phyloP scores from a whole-genome alignment of 2,888 invertebrate genomes.

The Eristalis pertinax region DNA sequence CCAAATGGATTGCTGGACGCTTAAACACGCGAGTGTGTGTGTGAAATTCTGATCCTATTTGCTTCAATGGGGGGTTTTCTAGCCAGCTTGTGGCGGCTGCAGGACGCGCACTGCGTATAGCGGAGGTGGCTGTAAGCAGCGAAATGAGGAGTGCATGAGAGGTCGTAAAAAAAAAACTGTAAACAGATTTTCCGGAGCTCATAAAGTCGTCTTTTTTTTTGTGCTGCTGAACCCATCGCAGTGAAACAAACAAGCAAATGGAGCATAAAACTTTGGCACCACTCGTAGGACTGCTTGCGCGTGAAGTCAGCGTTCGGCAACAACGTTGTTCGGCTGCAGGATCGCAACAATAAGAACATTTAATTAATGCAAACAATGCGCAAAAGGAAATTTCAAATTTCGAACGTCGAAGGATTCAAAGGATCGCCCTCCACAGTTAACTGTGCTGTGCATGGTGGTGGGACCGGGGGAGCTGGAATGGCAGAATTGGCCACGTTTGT shows the following conservation, averaged over 20 bases:
- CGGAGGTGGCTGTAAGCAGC: background rate
- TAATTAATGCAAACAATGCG: slow-evolving; percentile 52
- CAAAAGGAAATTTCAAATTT: slow-evolving; percentile 19
- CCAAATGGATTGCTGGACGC: background rate
- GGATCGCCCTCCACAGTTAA: background rate
- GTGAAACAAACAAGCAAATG: background rate
- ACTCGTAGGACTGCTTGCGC: background rate
- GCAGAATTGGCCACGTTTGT: background rate
- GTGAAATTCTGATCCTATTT: slow-evolving; percentile 11
- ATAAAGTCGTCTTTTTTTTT: background rate
- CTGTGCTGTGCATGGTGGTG: background rate
- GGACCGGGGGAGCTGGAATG: background rate
- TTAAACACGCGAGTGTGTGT: background rate
- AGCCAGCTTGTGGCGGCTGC: slow-evolving; percentile 23
- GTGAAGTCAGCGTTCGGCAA: background rate
- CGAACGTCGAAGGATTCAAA: slow-evolving; percentile 3
- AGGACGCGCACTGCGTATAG: background rate
- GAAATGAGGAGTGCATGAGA: background rate
- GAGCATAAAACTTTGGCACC: background rate
- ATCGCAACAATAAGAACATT: slow-evolving; percentile 42
- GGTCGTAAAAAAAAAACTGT: slow-evolving; percentile 31
- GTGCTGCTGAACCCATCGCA: background rate
- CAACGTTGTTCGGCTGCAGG: background rate
- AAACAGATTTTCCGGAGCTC: slow-evolving; percentile 35
- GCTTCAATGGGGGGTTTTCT: background rate